Evolutionary conservation across 2,888 invertebrate genomes (phyloP), one percentile per base, ranked within the genome.

Genomic region (Drosophila nr. fundita): DNA sequence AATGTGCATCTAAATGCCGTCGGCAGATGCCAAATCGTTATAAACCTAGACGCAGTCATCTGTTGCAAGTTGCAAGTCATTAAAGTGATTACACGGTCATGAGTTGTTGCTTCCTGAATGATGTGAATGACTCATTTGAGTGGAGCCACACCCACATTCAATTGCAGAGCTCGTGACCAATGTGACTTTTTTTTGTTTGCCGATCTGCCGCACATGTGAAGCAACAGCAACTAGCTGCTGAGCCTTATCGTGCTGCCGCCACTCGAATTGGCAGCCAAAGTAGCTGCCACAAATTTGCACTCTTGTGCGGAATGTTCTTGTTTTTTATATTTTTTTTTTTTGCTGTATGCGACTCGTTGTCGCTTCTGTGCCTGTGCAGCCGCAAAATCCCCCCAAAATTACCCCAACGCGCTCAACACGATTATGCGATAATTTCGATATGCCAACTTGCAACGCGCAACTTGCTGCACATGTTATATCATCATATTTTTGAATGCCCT

Each of bases 211-310:
- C 73, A 67, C 73, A 78, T 77, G 73, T 62, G 72, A 15, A 7
- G 29, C 49, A 27, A 27, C 27, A 1, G 54, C 54, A 54, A 54
- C 40, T 57, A 21, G 21, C 38, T 2, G 45, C 24, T 40, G 59
- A 24, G 18, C 34, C 29, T 42, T 55, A 55, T 68, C 54, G 62
- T 58, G 34, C 68, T 32, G 32, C 36, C 65, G 38, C 36, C 65
- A 48, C 36, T 38, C 24, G 48, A 67, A 55, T 53, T 53, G 65
- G 62, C 68, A 49, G 68, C 54, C 55, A 60, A 68, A 64, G 86
- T 67, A 68, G 86, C 69, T 73, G 78, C 84, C 70, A 72, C 87
- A 87, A 83, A 89, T 83, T 89, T 87, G 89, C 89, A 78, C 85
- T 89, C 68, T 24, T 54, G 27, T 69, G 67, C 49, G 69, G 65